A percentile compares a stretch with the other conserved stretches of the same genome.
phyloP scores from a whole-genome alignment of 2,888 invertebrate genomes.

The Perizoma flavofasciatum region DNA sequence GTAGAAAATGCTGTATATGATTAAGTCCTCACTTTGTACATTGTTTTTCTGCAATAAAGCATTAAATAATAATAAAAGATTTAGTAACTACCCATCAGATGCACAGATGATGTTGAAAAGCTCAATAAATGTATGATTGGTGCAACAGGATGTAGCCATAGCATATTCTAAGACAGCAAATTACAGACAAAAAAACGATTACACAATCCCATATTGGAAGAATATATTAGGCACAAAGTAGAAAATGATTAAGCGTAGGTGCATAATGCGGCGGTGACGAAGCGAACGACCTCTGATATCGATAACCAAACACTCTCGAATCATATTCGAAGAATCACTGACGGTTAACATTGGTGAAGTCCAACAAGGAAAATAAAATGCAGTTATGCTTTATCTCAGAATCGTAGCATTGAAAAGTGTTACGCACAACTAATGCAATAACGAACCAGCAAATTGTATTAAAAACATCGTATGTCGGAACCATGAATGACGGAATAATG shows the following conservation, averaged over 20 bases:
- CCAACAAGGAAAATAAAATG: conserved; percentile 61
- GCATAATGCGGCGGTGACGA: conserved; percentile 41
- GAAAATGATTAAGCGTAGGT: conserved; percentile 22
- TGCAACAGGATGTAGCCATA: conserved; percentile 23
- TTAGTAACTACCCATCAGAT: neutral
- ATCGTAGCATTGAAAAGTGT: conserved; percentile 22
- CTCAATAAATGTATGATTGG: conserved; percentile 15
- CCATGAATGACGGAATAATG: neutral
- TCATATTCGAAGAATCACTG: conserved; percentile 71
- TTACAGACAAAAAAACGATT: conserved; percentile 7
- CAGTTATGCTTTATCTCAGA: conserved; percentile 37
- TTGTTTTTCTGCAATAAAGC: too few relatives aligned
- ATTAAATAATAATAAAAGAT: too few relatives aligned
- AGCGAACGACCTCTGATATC: conserved; percentile 54
- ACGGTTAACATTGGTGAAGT: conserved; percentile 61
- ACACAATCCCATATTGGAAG: conserved; percentile 9
- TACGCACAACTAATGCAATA: conserved; percentile 1
- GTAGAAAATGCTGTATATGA: too few relatives aligned
- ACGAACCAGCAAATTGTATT: neutral
- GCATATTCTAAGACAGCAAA: conserved; percentile 2
- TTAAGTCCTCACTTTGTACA: too few relatives aligned
- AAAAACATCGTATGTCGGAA: too few relatives aligned
- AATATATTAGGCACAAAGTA: conserved; percentile 19
- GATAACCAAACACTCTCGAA: conserved; percentile 60
- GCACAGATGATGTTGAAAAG: neutral